A percentile compares a stretch with the other conserved stretches of the same genome.
phyloP scores from a whole-genome alignment of 2,888 invertebrate species.

The Tuberolachnus salignus region DNA sequence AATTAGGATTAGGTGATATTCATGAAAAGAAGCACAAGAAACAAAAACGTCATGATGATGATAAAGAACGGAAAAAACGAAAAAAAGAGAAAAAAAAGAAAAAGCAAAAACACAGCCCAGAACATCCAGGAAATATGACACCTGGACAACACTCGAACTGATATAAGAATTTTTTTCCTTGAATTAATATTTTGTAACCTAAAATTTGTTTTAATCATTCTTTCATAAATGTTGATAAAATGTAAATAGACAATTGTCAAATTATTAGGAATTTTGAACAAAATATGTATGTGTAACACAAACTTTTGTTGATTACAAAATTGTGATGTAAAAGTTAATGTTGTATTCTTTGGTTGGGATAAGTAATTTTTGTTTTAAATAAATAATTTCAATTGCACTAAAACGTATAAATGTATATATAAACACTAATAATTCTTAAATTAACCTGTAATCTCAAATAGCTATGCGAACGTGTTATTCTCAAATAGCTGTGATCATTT shows the following conservation, averaged over 20 bases:
- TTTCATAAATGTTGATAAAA: constrained; percentile 27
- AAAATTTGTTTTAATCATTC: constrained; percentile 30
- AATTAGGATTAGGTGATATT: constrained; percentile 68
- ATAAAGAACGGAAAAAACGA: constrained; percentile 89
- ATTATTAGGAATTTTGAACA: constrained; percentile 51
- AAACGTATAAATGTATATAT: background rate
- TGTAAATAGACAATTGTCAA: constrained; percentile 46
- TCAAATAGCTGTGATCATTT: no score
- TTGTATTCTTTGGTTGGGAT: constrained; percentile 28
- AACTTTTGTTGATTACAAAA: constrained; percentile 26
- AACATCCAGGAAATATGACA: constrained; percentile 68
- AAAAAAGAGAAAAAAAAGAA: constrained; percentile 96
- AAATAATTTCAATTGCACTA: constrained; percentile 42
- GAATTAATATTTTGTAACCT: constrained; percentile 31
- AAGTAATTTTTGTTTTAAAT: constrained; percentile 53
- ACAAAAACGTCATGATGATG: constrained; percentile 90
- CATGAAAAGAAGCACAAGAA: constrained; percentile 96
- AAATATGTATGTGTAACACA: constrained; percentile 38
- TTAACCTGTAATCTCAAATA: no score
- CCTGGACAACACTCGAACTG: constrained; percentile 67
- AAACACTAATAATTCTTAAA: background rate
- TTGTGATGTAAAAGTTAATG: constrained; percentile 48
- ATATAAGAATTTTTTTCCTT: constrained; percentile 13
- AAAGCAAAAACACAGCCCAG: constrained; percentile 92
- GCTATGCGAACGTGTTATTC: no score